Evolutionary conservation across 2,888 invertebrate species (phyloP).

Genomic region (Machimus atricapillus): DNA sequence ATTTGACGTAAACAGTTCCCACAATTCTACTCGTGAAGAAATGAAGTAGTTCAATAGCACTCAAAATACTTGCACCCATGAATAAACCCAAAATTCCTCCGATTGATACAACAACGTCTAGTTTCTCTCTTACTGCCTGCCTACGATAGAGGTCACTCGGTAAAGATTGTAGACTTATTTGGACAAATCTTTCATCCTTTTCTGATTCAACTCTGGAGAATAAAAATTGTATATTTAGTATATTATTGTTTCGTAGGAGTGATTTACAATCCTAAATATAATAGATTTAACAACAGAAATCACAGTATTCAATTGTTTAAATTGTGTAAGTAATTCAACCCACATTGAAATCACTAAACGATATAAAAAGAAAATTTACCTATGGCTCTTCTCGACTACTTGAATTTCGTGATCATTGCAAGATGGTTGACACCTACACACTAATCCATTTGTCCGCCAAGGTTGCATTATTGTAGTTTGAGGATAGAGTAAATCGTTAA

Average conservation of each 20-base stretch:
- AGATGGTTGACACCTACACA: conserved; percentile 73
- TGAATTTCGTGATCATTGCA: conserved; percentile 74
- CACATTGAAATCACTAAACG: neutral
- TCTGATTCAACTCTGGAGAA: neutral
- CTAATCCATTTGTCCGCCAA: conserved; percentile 66
- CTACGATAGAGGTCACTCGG: conserved; percentile 63
- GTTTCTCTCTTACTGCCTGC: conserved; percentile 61
- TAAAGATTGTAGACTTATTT: conserved; percentile 52
- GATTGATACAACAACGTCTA: conserved; percentile 66
- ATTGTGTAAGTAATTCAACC: neutral
- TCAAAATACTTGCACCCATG: conserved; percentile 68
- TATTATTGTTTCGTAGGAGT: neutral
- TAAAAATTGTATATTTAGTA: neutral
- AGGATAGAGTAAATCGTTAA: conserved; percentile 62
- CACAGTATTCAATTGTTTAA: neutral
- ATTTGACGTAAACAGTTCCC: neutral
- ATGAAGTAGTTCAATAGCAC: conserved; percentile 67
- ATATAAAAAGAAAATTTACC: conserved; percentile 15
- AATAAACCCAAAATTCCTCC: conserved; percentile 69
- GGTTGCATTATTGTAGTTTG: conserved; percentile 66
- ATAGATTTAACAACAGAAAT: neutral
- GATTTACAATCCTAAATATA: neutral
- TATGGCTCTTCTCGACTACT: conserved; percentile 52
- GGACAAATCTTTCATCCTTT: neutral
- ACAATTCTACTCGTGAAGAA: conserved; percentile 61